Conservation (phyloP, 2,888 invertebrate species). For the Eupeodes luniger region DNA sequence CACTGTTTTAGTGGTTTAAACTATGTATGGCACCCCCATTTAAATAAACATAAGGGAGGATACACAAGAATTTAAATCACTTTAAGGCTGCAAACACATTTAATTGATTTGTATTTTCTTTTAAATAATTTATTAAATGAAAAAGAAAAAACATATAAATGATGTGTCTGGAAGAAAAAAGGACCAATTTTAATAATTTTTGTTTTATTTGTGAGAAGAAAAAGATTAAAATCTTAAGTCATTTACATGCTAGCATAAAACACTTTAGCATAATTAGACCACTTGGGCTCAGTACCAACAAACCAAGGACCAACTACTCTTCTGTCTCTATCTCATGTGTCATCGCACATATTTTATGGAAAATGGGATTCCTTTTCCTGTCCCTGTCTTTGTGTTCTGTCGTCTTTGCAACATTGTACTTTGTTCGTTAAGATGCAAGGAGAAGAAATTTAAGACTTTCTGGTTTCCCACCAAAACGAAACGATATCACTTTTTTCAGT, state of each 20-base stretch:
- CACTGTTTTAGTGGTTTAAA: conserved; percentile 24
- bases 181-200: conserved; percentile 17
- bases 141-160: not conserved
- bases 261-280: conserved; percentile 64
- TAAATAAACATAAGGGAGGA: conserved; percentile 31
- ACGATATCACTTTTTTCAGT: not conserved
- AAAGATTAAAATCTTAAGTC: conserved; percentile 62
- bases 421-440: not conserved
- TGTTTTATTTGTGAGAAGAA: conserved; percentile 33
- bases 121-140: conserved; percentile 43
- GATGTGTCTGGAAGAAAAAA: not conserved
- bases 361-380: conserved; percentile 59
- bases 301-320: not conserved
- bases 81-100: conserved; percentile 54
- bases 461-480: conserved; percentile 40
- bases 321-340: conserved; percentile 44
- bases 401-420: not conserved
- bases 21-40: conserved; percentile 34
- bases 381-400: not conserved
- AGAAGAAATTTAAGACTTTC: conserved; percentile 50
- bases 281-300: conserved; percentile 22
- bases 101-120: conserved; percentile 50
- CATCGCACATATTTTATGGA: conserved; percentile 64
- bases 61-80: conserved; percentile 10
- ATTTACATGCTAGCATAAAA: conserved; percentile 34